Percentiles rank a stretch among this genome's conserved stretches.
phyloP scores from a whole-genome alignment of 37 sponge, comb jelly and placozoan species.

The Ephydatia muelleri region DNA sequence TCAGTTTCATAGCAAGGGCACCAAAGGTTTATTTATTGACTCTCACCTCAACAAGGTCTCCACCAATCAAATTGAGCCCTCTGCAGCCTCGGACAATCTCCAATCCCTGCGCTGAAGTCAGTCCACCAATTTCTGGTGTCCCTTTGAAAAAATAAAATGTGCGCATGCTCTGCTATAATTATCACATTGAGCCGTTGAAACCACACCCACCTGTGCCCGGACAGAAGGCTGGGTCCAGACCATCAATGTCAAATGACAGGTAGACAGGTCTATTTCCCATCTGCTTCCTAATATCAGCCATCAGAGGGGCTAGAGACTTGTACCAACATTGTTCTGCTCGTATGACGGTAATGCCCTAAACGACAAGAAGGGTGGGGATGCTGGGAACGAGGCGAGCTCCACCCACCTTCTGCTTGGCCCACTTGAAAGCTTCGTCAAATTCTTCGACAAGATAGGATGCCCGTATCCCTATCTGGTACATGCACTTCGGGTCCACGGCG shows the following conservation, averaged over 20 bases:
- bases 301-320: slow-evolving; percentile 65
- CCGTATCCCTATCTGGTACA: slow-evolving; percentile 74
- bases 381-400: background rate
- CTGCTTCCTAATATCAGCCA: slow-evolving; percentile 38
- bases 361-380: background rate
- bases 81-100: slow-evolving; percentile 61
- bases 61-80: slow-evolving; percentile 76
- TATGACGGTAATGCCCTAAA: slow-evolving; percentile 46
- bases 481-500: slow-evolving; percentile 37
- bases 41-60: slow-evolving; percentile 76
- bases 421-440: slow-evolving; percentile 9
- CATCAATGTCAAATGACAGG: slow-evolving; percentile 81
- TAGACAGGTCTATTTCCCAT: slow-evolving; percentile 62
- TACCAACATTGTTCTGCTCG: slow-evolving; percentile 51
- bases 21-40: background rate
- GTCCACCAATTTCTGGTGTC: slow-evolving; percentile 79
- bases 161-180: background rate
- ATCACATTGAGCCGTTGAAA: background rate
- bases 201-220: slow-evolving; percentile 74
- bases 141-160: slow-evolving; percentile 16
- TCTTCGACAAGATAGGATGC: slow-evolving; percentile 32
- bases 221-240: slow-evolving; percentile 62
- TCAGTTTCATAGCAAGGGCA: too few relatives aligned
- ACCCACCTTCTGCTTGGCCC: slow-evolving; percentile 57
- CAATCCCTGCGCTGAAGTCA: slow-evolving; percentile 60